Evolutionary conservation across 2,888 invertebrate genomes (phyloP).

Genomic region (Holacanthella duospinosa): DNA sequence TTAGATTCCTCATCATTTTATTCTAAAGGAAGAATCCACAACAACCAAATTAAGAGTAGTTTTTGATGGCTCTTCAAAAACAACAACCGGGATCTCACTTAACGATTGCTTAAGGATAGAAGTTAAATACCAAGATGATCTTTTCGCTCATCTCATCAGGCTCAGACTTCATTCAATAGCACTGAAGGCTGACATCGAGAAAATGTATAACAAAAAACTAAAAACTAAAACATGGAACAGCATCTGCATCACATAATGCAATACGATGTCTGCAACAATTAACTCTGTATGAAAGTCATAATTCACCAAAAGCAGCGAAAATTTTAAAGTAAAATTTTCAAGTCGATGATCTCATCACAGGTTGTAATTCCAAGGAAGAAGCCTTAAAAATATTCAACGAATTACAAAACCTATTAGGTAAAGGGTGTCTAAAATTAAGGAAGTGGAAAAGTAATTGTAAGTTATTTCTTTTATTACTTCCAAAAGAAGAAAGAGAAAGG

Average conservation of each 20-base stretch:
- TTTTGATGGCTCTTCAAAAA: slow-evolving; percentile 31
- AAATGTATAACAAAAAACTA: slow-evolving; percentile 41
- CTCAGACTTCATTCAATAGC: slow-evolving; percentile 38
- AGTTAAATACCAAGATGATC: slow-evolving; percentile 39
- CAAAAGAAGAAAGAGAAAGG: too few species aligned
- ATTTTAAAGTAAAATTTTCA: slow-evolving; percentile 36
- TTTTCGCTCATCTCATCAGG: slow-evolving; percentile 38
- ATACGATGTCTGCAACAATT: slow-evolving; percentile 30
- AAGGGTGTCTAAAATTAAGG: slow-evolving; percentile 10
- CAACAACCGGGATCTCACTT: slow-evolving; percentile 34
- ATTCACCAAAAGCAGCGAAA: slow-evolving; percentile 18
- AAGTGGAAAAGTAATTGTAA: slow-evolving; percentile 22
- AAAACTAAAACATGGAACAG: slow-evolving; percentile 38
- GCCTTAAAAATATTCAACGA: slow-evolving; percentile 6
- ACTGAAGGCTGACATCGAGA: slow-evolving; percentile 40
- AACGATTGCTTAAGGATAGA: slow-evolving; percentile 40
- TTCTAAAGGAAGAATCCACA: not conserved
- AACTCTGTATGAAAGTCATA: slow-evolving; percentile 27
- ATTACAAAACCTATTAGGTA: not conserved
- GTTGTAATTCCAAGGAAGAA: not conserved
- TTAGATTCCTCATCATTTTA: not conserved
- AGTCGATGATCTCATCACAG: slow-evolving; percentile 36
- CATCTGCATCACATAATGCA: slow-evolving; percentile 36
- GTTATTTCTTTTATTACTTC: too few species aligned
- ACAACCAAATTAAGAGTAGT: slow-evolving; percentile 20